A percentile compares a stretch with the other conserved stretches of the same genome.
phyloP scores from a whole-genome alignment of 2,113 vertebrate genomes.

The Pseudopodoces humilis region DNA sequence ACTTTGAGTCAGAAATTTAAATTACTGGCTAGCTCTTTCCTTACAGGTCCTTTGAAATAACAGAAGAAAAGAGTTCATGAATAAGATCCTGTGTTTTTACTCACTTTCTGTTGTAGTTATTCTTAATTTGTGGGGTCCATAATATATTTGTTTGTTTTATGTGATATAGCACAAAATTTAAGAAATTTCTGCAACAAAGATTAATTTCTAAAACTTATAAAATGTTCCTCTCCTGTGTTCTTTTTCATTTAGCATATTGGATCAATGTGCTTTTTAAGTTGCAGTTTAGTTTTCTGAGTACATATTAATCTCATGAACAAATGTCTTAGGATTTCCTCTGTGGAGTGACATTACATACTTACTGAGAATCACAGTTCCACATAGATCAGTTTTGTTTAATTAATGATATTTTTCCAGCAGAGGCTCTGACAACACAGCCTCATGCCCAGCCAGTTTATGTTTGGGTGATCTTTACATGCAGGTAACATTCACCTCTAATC shows the following conservation, averaged over 20 bases:
- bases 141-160: background rate
- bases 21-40: background rate
- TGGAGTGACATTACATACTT: background rate
- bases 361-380: background rate
- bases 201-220: background rate
- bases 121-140: background rate
- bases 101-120: background rate
- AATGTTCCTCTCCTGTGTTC: background rate
- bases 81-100: background rate
- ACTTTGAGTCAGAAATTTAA: background rate
- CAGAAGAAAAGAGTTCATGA: background rate
- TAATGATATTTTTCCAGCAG: background rate
- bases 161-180: background rate
- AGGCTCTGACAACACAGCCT: background rate
- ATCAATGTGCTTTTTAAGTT: background rate
- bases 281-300: background rate
- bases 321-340: background rate
- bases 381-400: background rate
- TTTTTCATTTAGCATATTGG: background rate
- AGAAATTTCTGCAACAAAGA: background rate
- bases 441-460: background rate
- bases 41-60: background rate
- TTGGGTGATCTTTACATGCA: background rate
- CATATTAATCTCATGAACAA: accelerated
- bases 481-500: background rate